Base-by-base conservation (phyloP, 1,140 invertebrate genomes). In the Zaprionus vittiger region DNA sequence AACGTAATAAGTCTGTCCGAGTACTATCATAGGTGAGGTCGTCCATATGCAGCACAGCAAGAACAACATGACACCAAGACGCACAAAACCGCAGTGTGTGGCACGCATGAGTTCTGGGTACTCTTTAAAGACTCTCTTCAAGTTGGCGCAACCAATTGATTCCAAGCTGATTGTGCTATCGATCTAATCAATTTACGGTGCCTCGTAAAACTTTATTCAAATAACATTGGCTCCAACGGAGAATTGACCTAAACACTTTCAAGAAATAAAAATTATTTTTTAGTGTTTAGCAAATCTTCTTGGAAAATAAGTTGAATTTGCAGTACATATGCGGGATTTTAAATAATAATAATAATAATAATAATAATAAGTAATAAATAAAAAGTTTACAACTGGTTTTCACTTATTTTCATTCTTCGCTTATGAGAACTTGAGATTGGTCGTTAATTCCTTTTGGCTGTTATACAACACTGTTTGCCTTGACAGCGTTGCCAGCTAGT, bases 1-100 rank as follows among this genome's bases (percentile, higher is more conserved):
- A 41, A 89, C 74, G 34, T 89, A 89, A 54, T 89, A 89, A 0
- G 81, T 81, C 57, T 89, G 84, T 5, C 65, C 64, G 4, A 79
- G 24, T 14, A 81, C 73, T 28, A 76, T 22, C 69, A 62, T 41
- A 1, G 84, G 78, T 34, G 83, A 54, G 7, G 61, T 60, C 37
- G 54, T 55, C 79, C 79, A 83, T 9, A 80, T 41, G 49, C 69
- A 77, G 24, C 9, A 38, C n/a, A 57, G 31, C 57, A 81, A 49
- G 84, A 81, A 24, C 60, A 31, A 22, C 34, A 28, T 20, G 17
- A 26, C 31, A 54, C n/a, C 37, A 37, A 56, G 28, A 38, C n/a
- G 17, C 15, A 12, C 26, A 24, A 4, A 11, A 17, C 52, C 2
- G 7, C 41, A 72, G 62, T 68, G 70, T 22, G 34, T 31, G 57